Evolutionary conservation across 2,113 vertebrate species (phyloP).

Genomic region (Diadophis punctatus): DNA sequence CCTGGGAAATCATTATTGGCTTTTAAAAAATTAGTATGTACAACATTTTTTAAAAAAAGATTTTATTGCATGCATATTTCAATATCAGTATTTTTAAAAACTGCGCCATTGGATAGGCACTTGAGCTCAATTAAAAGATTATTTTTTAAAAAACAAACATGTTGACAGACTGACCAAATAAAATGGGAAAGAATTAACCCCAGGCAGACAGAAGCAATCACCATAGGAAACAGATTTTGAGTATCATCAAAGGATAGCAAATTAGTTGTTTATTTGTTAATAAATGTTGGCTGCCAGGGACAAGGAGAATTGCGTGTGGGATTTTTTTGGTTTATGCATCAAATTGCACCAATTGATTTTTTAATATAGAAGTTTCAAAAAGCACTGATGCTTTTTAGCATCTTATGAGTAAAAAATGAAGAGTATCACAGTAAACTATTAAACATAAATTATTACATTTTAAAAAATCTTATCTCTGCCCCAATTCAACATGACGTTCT

Average conservation of each 20-base stretch:
- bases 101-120: neutral
- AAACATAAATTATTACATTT: neutral
- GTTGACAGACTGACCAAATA: neutral
- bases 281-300: neutral
- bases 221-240: neutral
- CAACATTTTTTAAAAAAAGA: neutral
- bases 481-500: neutral
- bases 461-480: neutral
- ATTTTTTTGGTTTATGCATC: neutral
- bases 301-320: neutral
- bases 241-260: neutral
- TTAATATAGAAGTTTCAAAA: neutral
- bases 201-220: neutral
- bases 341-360: neutral
- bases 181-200: neutral
- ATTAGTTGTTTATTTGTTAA: neutral
- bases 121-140: neutral
- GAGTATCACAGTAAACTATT: neutral
- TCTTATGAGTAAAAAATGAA: neutral
- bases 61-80: neutral
- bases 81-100: neutral
- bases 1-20: neutral
- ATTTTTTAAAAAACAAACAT: neutral
- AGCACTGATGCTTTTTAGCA: neutral
- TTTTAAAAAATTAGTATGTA: neutral